Evolutionary conservation across 2,113 vertebrate species (phyloP), one percentile per base, ranked within the genome.

Genomic region (Pseudorasbora parva): DNA sequence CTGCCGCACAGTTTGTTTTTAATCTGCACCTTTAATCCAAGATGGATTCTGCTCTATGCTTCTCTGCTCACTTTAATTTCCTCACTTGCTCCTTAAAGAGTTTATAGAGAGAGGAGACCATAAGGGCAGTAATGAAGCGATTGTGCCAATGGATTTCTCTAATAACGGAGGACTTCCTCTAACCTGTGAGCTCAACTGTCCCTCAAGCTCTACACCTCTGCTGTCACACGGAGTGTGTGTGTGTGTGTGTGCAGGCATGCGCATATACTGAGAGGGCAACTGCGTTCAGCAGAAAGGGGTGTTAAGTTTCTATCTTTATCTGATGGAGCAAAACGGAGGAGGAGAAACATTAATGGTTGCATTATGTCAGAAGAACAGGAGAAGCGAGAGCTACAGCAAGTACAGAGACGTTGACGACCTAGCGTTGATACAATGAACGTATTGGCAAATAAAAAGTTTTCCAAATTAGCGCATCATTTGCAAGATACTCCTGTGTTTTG

Each of bases 61-160:
- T 82, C 56, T 87, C 27, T 86, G 84, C 56, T 59, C 54, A 77
- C 77, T 86, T 89, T 91, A 49, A 91, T 92, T 90, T 88, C 84
- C 81, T 82, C 74, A 33, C 76, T 89, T 66, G 27, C 83, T 78
- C 51, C 82, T 77, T 45, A 57, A 21, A 79, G 23, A n/a, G 43
- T 66, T 30, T 15, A 14, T 71, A 43, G 78, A 72, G 27, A 77
- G 51, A 25, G n/a, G 83, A 68, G 54, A 41, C 56, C 54, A 84
- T 49, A 49, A 51, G 73, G 19, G 85, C 82, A 84, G 51, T 51
- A 73, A 21, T 82, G 71, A 60, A 74, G 69, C 37, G 30, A 43
- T 54, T 73, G 69, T 47, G 69, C 57, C 54, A 83, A 69, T 81
- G 60, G 45, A 81, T 68, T 79, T 81, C 45, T 81, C 23, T 81